Evolutionary conservation across 2,797 vertebrate genomes (phyloP).

Genomic region (Hipposideros larvatus): DNA sequence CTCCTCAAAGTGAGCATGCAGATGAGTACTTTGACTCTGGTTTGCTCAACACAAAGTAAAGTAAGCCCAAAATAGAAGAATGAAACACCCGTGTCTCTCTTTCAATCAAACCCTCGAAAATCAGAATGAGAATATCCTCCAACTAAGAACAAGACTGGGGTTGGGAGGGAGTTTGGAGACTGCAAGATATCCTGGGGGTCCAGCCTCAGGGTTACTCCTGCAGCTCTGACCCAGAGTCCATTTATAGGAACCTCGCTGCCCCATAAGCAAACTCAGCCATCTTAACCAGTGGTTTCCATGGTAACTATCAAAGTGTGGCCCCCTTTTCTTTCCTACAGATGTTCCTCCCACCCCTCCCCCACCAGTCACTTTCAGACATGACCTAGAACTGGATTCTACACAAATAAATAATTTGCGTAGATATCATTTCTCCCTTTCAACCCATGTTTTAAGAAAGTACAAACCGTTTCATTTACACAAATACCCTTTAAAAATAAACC

Average conservation of each 20-base stretch:
- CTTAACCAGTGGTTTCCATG: conserved; percentile 46
- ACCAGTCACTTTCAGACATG: neutral
- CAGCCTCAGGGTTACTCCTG: neutral
- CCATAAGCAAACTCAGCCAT: neutral
- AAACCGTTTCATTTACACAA: conserved; percentile 17
- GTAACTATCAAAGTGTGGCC: conserved; percentile 29
- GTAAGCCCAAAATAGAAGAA: neutral
- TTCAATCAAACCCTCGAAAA: conserved; percentile 1
- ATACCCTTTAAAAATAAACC: conserved; percentile 32
- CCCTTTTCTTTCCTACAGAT: conserved; percentile 7
- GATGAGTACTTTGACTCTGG: neutral
- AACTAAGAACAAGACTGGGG: neutral
- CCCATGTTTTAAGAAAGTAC: conserved; percentile 2
- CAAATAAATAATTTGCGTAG: neutral
- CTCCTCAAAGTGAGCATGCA: neutral
- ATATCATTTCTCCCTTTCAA: neutral
- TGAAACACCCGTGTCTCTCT: neutral
- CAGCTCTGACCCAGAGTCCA: neutral
- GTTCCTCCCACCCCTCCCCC: neutral
- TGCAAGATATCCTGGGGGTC: neutral
- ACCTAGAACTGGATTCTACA: conserved; percentile 25
- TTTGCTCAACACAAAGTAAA: neutral
- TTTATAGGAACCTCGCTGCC: neutral
- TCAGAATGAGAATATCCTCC: neutral
- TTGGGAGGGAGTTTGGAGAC: neutral